Conservation (phyloP, 2,113 vertebrate genomes). For the Alaudala cheleensis region DNA sequence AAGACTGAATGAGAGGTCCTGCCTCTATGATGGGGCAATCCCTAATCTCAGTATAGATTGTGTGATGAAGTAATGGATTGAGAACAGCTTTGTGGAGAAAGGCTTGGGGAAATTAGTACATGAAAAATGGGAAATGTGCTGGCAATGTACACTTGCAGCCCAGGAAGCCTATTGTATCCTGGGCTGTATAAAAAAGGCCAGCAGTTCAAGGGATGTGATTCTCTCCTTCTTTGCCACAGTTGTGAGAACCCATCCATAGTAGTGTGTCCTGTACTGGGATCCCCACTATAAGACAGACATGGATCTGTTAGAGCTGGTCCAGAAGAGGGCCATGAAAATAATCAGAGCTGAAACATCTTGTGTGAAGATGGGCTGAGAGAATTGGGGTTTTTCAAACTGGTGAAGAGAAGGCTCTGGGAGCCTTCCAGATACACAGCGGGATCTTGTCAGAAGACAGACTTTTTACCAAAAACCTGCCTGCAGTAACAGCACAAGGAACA, state of each 20-base stretch:
- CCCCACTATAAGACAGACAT: not conserved
- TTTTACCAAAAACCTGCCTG: not conserved
- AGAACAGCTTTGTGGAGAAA: not conserved
- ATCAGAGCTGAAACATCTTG: not conserved
- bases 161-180: not conserved
- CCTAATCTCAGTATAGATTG: not conserved
- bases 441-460: not conserved
- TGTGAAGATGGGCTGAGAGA: not conserved
- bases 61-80: not conserved
- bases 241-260: not conserved
- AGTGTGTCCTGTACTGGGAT: not conserved
- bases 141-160: not conserved
- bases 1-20: not conserved
- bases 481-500: not conserved
- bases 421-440: not conserved
- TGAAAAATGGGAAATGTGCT: not conserved
- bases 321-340: not conserved
- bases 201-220: not conserved
- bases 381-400: not conserved
- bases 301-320: not conserved
- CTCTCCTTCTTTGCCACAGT: not conserved
- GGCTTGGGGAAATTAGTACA: not conserved
- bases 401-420: not conserved
- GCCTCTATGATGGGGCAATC: not conserved
- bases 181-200: not conserved